Conservation (phyloP, 37 sponge, comb jelly and placozoan genomes). For the Hormiphora californensis region DNA sequence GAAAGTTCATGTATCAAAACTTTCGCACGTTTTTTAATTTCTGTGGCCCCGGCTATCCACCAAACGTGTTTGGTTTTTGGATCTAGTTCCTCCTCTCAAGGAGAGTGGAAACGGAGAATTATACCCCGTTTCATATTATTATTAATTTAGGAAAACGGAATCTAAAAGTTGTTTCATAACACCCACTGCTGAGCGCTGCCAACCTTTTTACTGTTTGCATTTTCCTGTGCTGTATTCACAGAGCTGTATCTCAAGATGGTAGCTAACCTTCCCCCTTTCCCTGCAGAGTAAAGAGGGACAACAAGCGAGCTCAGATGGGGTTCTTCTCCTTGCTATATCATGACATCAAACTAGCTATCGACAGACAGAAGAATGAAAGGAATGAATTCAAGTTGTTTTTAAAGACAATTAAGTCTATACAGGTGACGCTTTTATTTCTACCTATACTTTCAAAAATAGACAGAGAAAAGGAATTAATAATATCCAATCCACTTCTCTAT, state of each 20-base stretch:
- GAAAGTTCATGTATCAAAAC: no score
- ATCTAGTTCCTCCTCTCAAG: not conserved
- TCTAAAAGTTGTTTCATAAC: no score
- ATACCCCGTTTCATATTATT: no score
- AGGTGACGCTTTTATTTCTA: no score
- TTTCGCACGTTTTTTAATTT: no score
- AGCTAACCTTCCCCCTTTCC: not conserved
- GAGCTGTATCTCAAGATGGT: not conserved
- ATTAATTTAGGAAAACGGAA: no score
- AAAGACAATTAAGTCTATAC: constrained; percentile 34
- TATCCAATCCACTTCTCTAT: no score
- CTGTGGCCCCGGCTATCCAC: no score
- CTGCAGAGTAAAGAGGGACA: constrained; percentile 3
- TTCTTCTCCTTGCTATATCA: constrained; percentile 6
- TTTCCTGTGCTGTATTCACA: not conserved
- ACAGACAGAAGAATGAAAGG: constrained; percentile 5
- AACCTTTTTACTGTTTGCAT: not conserved
- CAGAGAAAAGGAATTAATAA: no score
- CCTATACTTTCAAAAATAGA: no score
- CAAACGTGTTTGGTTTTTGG: no score
- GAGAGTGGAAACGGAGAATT: not conserved
- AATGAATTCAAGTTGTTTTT: constrained; percentile 22
- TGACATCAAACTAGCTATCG: constrained; percentile 8
- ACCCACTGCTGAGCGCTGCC: no score
- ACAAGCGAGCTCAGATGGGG: not conserved